Evolutionary conservation across 2,797 vertebrate species (phyloP).

Genomic region (Melanogrammus aeglefinus): DNA sequence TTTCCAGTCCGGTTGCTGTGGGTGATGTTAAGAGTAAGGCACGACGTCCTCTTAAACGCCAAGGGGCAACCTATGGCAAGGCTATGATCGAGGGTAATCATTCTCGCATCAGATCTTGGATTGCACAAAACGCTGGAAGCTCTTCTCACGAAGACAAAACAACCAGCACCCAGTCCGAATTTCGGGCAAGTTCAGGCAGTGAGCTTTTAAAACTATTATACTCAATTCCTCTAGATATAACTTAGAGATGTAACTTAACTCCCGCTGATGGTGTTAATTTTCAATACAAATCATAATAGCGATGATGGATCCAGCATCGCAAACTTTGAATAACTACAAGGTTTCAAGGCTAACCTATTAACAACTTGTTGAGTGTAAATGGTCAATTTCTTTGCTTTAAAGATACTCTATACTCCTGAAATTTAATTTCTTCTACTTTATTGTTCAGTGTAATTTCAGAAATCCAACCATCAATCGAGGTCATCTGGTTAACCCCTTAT

Average conservation of each 20-base stretch:
- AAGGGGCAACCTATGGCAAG: slow-evolving; percentile 21
- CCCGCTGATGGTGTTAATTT: slow-evolving; percentile 7
- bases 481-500: not conserved
- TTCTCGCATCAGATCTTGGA: slow-evolving; percentile 12
- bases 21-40: slow-evolving; percentile 5
- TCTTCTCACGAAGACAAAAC: slow-evolving; percentile 43
- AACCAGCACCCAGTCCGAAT: slow-evolving; percentile 42
- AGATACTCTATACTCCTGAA: not conserved
- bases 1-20: slow-evolving; percentile 10
- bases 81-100: slow-evolving; percentile 17
- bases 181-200: slow-evolving; percentile 64
- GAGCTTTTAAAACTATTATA: slow-evolving; percentile 50
- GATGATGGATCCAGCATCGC: slow-evolving; percentile 31
- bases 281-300: slow-evolving; percentile 25
- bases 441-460: not conserved
- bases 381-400: not conserved
- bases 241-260: slow-evolving; percentile 9
- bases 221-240: slow-evolving; percentile 22
- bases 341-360: slow-evolving; percentile 15
- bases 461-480: not conserved
- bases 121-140: slow-evolving; percentile 29
- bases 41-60: slow-evolving; percentile 13
- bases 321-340: slow-evolving; percentile 22
- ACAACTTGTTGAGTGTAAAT: slow-evolving; percentile 5
- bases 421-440: not conserved